phyloP scores from a whole-genome alignment of 1,140 invertebrate genomes.

The Drosophila hydei region DNA sequence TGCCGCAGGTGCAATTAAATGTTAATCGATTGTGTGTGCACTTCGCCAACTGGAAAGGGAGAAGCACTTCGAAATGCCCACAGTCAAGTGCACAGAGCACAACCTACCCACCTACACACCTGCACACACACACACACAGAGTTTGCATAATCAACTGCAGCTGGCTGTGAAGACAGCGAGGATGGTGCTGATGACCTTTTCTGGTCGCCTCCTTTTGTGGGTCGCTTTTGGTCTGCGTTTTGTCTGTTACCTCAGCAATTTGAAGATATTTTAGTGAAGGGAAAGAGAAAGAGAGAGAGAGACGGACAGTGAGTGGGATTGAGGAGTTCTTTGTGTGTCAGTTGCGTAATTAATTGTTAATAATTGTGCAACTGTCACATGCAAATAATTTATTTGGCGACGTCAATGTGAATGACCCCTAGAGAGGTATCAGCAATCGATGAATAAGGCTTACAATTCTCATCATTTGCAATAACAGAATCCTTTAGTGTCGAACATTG shows the following conservation, averaged over 20 bases:
- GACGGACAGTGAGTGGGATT: background rate
- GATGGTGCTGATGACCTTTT: slow-evolving; percentile 25
- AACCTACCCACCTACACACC: background rate
- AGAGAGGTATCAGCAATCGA: slow-evolving; percentile 8
- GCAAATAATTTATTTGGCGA: slow-evolving; percentile 71
- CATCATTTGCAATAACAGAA: background rate
- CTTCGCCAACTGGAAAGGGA: slow-evolving; percentile 12
- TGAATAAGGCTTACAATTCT: slow-evolving; percentile 2
- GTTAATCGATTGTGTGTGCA: slow-evolving; percentile 73
- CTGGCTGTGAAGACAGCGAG: background rate
- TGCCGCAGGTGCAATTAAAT: slow-evolving; percentile 70
- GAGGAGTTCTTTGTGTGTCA: slow-evolving; percentile 39
- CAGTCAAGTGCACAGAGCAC: slow-evolving; percentile 20
- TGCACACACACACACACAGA: background rate
- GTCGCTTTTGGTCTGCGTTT: slow-evolving; percentile 15
- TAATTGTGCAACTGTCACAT: slow-evolving; percentile 72
- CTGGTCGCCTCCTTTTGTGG: slow-evolving; percentile 25
- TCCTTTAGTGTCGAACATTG: slow-evolving; percentile 12
- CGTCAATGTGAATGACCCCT: slow-evolving; percentile 46
- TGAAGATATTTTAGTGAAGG: background rate
- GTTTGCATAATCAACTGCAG: slow-evolving; percentile 41
- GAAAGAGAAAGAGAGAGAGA: background rate
- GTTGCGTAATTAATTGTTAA: slow-evolving; percentile 74
- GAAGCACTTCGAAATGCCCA: slow-evolving; percentile 38
- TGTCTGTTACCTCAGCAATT: slow-evolving; percentile 20